Evolutionary conservation across 2,797 vertebrate genomes (phyloP), one percentile per base, ranked within the genome.

Genomic region (Lepilemur ruficaudatus): DNA sequence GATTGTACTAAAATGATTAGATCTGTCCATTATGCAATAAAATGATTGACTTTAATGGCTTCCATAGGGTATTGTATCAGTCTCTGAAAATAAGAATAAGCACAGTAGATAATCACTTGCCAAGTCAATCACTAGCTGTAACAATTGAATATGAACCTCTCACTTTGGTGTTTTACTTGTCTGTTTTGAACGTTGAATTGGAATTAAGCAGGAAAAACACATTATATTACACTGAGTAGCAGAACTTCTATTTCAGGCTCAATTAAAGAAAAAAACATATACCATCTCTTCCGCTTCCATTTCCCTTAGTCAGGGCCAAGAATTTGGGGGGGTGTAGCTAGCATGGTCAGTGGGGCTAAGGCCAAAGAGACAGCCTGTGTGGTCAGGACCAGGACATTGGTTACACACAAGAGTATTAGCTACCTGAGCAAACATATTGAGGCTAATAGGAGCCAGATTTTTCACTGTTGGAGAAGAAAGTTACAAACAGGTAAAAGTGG

Each of bases 171-270:
- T 92, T 96, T 86, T 25, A 91, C 75, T 72, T 70, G 0, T 80
- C 13, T 46, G 28, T 84, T 89, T 73, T 78, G 52, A 96, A 92
- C 65, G 91, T 46, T 38, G 72, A 96, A 78, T 20, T 92, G 23
- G 11, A 89, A 55, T 94, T 72, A 89, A 70, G 35, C 57, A 90
- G 72, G 38, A 59, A 92, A 92, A 94, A 52, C 30, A 94, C n/a
- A 81, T 67, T 30, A 55, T 2, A 32, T 80, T 79, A 50, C 30
- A 87, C 2, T 70, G 35, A 52, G 67, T 46, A 78, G 28, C 6
- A 94, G 23, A 91, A 75, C 32, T 79, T 95, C 91, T 55, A 81
- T 20, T 38, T 88, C 23, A 88, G 72, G n/a, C 17, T 92, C 87
- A 70, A 52, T 82, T 67, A 67, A 78, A 69, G 78, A 57, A 76